Percentiles rank a stretch among this genome's conserved stretches.
Conservation (phyloP, 2,888 invertebrate species). For the Anagyrus pseudococci region DNA sequence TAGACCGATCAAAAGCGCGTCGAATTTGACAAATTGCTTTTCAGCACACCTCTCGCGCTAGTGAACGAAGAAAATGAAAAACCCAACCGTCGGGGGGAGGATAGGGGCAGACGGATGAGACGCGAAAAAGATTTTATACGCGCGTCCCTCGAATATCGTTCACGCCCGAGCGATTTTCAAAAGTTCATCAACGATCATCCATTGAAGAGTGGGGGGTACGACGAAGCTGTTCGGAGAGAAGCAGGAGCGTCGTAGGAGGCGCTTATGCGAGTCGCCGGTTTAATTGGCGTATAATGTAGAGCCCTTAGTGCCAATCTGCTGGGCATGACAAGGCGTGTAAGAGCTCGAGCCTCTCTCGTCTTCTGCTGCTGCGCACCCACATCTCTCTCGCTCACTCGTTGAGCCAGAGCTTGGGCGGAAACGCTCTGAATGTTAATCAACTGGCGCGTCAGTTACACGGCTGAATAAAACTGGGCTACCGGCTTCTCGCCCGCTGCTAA, state of each 20-base stretch:
- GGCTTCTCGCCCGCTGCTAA: not conserved
- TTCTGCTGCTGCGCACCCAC: not conserved
- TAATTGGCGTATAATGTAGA: constrained; percentile 31
- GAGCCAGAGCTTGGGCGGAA: not conserved
- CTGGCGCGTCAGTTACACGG: constrained; percentile 9
- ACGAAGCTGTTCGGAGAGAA: too few relatives aligned
- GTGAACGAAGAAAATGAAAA: too few relatives aligned
- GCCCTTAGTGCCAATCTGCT: constrained; percentile 24
- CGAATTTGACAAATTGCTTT: too few relatives aligned
- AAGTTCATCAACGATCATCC: constrained; percentile 13
- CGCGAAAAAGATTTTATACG: constrained; percentile 3
- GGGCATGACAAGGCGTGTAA: constrained; percentile 16
- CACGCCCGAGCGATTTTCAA: not conserved
- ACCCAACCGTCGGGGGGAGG: too few relatives aligned
- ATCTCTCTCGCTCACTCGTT: not conserved
- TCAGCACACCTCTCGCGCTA: too few relatives aligned
- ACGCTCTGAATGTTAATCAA: constrained; percentile 29
- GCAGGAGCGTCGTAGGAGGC: too few relatives aligned
- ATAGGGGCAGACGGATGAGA: too few relatives aligned
- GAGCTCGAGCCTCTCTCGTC: not conserved
- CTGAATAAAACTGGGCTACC: constrained; percentile 10
- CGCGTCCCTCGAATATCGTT: not conserved
- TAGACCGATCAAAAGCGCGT: too few relatives aligned
- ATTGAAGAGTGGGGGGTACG: not conserved
- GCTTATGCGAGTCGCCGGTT: too few relatives aligned